Evolutionary conservation across 2,797 vertebrate species (phyloP), one percentile per base, ranked within the genome.

Genomic region (Scyliorhinus canicula): DNA sequence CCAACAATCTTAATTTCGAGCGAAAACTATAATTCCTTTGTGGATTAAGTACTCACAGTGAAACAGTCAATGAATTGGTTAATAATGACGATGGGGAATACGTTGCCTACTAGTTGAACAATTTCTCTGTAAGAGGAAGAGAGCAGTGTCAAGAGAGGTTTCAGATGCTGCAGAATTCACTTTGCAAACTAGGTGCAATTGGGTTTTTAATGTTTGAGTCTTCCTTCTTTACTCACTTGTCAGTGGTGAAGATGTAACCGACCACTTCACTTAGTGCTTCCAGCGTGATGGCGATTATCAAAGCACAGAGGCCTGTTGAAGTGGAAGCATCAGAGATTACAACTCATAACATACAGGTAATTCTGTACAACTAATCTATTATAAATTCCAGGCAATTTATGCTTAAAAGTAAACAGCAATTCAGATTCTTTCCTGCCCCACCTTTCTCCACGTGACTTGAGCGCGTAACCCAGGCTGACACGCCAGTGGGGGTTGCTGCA

Each of bases 241-340:
- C 98, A 0, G 90, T 95, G 95, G 98, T 98, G 95, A 99, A 99
- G 95, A 98, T 40, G 31, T 97, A 97, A 2, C 98, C 97, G 96
- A 99, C 96, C 4, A 98, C 63, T 0, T 97, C 95, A 96, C 96
- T 98, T 0, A 97, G 85, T 95, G 96, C 44, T 50, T 96, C 97
- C 69, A 97, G 69, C 14, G 97, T 21, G 79, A 95, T 2, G 2
- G 96, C 95, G 95, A 98, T 52, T 95, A 97, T 95, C 31, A 97
- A 35, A 8, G 44, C 1, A 28, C 31, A 19, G 47, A 19, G 3
- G 28, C 26, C 93, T 94, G 67, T 52, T 74, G 28, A 74, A 71
- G 6, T 8, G n/a, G n/a, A 65, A 91, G 8, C 60, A 91, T 1
- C 26, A 60, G 19, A 7, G 3, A 65, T 65, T 11, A 44, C 40